phyloP scores from a whole-genome alignment of 1,140 invertebrate genomes.

The Drosophila arawakana region DNA sequence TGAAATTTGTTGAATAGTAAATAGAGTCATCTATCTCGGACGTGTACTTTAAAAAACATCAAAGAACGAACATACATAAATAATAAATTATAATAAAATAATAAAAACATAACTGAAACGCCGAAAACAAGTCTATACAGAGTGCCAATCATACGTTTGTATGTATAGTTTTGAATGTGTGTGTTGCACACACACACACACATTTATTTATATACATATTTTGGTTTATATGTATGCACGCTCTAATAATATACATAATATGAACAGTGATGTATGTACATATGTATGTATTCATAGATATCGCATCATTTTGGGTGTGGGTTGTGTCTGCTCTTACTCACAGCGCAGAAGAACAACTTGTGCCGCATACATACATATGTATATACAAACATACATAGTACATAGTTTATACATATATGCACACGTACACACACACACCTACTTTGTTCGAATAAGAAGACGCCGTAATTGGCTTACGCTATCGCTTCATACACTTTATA shows the following conservation, averaged over 20 bases:
- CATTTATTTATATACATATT: constrained; percentile 23
- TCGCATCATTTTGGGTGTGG: constrained; percentile 70
- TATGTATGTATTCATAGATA: constrained; percentile 7
- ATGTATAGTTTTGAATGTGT: constrained; percentile 7
- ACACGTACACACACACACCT: constrained; percentile 18
- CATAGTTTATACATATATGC: constrained; percentile 2
- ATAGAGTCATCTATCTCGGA: constrained; percentile 38
- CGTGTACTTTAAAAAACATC: constrained; percentile 36
- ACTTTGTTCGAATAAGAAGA: constrained; percentile 15
- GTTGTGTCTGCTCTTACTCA: constrained; percentile 47
- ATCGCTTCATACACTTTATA: constrained; percentile 45
- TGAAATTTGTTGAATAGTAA: constrained; percentile 32
- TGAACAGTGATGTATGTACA: not conserved
- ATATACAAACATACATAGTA: constrained; percentile 6
- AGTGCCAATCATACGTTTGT: constrained; percentile 20
- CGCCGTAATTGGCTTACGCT: constrained; percentile 74
- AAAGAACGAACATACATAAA: constrained; percentile 27
- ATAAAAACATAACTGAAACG: constrained; percentile 27
- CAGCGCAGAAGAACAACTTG: constrained; percentile 56
- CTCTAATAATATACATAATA: constrained; percentile 31
- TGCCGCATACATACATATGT: constrained; percentile 45
- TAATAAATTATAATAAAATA: constrained; percentile 11
- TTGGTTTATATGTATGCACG: constrained; percentile 37
- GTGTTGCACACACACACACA: not conserved
- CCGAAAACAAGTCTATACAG: constrained; percentile 14